Percentiles rank a stretch among this genome's conserved stretches.
phyloP scores from a whole-genome alignment of 2,113 vertebrate genomes.

The Monarcha castaneiventris region DNA sequence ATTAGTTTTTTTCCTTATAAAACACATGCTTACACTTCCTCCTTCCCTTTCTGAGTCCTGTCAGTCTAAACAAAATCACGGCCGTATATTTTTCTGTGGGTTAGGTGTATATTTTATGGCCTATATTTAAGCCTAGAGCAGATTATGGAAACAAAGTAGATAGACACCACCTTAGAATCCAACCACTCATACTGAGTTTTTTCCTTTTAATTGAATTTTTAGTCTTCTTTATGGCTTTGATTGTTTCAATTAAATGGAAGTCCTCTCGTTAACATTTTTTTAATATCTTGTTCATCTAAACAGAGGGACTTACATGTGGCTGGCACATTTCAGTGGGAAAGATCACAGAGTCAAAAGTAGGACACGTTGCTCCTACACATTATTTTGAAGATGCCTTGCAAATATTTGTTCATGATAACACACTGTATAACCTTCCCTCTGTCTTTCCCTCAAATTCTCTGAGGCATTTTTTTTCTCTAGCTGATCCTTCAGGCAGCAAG shows the following conservation, averaged over 20 bases:
- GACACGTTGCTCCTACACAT: not conserved
- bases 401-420: slow-evolving; percentile 20
- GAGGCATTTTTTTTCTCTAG: not conserved
- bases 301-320: not conserved
- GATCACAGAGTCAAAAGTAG: not conserved
- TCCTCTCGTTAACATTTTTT: not conserved
- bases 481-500: not conserved
- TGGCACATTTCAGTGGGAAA: not conserved
- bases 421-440: not conserved
- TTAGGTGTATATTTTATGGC: not conserved
- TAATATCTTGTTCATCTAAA: not conserved
- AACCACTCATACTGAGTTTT: not conserved
- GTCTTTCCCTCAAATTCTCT: not conserved
- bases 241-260: not conserved
- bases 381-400: not conserved
- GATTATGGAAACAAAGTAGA: not conserved
- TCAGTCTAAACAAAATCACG: not conserved
- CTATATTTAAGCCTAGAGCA: not conserved
- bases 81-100: not conserved
- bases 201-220: not conserved
- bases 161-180: not conserved
- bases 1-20: not conserved
- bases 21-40: not conserved
- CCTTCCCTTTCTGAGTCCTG: not conserved
- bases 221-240: not conserved